A percentile compares a stretch with the other conserved stretches of the same genome.
These are phyloP conservation scores for Stomatorhinus walkeri DNA, from an alignment of 2,797 vertebrate species.

Conservation along the genomic window DNA sequence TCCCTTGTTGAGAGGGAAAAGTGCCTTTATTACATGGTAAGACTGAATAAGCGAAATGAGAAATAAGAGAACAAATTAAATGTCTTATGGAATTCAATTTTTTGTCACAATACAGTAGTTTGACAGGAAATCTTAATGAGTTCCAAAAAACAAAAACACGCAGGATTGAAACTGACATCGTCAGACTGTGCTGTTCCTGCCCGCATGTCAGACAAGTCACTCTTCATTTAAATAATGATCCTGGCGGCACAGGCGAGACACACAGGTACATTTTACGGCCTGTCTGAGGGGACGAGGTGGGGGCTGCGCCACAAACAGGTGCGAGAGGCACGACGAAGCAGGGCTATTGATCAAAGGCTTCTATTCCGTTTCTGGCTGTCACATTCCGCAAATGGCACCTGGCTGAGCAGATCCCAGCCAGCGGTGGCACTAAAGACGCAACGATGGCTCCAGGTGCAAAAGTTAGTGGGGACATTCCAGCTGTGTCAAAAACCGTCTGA, in stretches of 20 bases:
- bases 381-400: background rate
- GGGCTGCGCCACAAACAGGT: background rate
- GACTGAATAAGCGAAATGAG: background rate
- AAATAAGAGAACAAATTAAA: background rate
- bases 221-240: background rate
- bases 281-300: background rate
- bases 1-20: background rate
- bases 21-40: background rate
- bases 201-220: background rate
- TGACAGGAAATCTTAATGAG: background rate
- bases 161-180: background rate
- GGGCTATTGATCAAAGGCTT: constrained; percentile 1
- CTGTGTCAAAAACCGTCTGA: background rate
- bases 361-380: background rate
- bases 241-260: background rate
- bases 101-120: background rate
- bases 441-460: background rate
- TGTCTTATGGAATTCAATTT: background rate
- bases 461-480: background rate
- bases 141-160: background rate
- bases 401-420: background rate
- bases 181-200: background rate
- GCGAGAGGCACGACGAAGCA: background rate
- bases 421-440: background rate
- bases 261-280: background rate